These are phyloP conservation scores for Hymenochirus boettgeri DNA, from an alignment of 2,113 vertebrate genomes.

Conservation along the genomic window DNA sequence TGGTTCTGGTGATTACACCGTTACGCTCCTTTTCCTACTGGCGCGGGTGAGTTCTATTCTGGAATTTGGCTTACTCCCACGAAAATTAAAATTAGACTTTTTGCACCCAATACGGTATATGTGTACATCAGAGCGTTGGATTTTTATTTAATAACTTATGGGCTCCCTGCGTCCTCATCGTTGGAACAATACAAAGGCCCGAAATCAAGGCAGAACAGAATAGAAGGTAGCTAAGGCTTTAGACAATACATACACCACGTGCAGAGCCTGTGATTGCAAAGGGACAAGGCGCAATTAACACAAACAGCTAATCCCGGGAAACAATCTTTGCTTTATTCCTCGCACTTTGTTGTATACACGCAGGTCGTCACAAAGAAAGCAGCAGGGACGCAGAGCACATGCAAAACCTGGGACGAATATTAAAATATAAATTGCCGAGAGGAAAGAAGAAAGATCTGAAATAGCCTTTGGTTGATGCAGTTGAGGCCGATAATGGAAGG, in stretches of 20 bases:
- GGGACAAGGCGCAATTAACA: slow-evolving; percentile 1
- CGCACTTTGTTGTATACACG: neutral
- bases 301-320: slow-evolving; percentile 30
- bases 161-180: slow-evolving; percentile 8
- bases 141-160: neutral
- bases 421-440: slow-evolving; percentile 12
- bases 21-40: slow-evolving; percentile 3
- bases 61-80: slow-evolving; percentile 24
- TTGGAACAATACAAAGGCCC: slow-evolving; percentile 15
- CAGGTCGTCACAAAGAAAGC: too few relatives aligned
- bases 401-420: slow-evolving; percentile 12
- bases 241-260: slow-evolving; percentile 12
- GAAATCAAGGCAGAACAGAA: neutral
- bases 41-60: slow-evolving; percentile 22
- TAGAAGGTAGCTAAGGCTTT: neutral
- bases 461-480: too few relatives aligned
- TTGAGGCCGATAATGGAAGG: too few relatives aligned
- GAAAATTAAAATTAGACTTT: slow-evolving; percentile 26
- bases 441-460: too few relatives aligned
- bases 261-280: slow-evolving; percentile 29
- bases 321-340: slow-evolving; percentile 18
- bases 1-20: slow-evolving; percentile 11
- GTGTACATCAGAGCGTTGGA: neutral
- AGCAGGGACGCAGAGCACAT: neutral
- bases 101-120: slow-evolving; percentile 31